Base-by-base conservation (phyloP, 2,888 invertebrate species). In the Sesamia inferens region DNA sequence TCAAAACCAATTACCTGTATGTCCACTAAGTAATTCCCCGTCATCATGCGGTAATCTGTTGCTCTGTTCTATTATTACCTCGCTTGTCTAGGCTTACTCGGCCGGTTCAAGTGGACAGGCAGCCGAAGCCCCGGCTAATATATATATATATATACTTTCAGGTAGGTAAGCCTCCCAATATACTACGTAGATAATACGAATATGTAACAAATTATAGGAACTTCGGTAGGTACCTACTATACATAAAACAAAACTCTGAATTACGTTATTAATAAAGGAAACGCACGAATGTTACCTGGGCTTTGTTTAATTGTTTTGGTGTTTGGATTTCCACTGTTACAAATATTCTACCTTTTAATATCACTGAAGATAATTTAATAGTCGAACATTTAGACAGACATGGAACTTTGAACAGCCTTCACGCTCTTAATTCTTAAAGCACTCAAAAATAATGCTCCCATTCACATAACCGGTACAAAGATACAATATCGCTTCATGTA, bases 251-350 rank as follows among this genome's bases (percentile, higher is more conserved):
- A 57, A 65, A 16, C 24, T 1, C 54, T 78, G 62, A 59, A 75
- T 75, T n/a, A n/a, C n/a, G n/a, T n/a, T n/a, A n/a, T n/a, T 63
- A 22, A 55, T 75, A 64, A 79, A 59, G 58, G 54, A 16, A 48
- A 63, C 62, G 73, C 54, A 74, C 58, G 59, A 67, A 48, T 47
- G n/a, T 16, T 47, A 16, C 13, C 31, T 0, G n/a, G 19, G 51
- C 11, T 47, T 6, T 55, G 14, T 72, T 62, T 66, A 66, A 66
- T 58, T 74, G 74, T 44, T 74, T 69, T 16, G 13, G 22, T 68
- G 8, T 8, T 67, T 62, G 22, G 24, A 24, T 63, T 73, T 42
- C 42, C 42, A 73, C 39, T 63, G 39, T n/a, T 19, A 55, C 0
- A 47, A 24, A 22, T 39, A 42, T 19, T 58, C 2, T 42, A 54